These are phyloP conservation scores for Agelastica alni DNA, from an alignment of 2,888 invertebrate genomes.

Conservation along the genomic window DNA sequence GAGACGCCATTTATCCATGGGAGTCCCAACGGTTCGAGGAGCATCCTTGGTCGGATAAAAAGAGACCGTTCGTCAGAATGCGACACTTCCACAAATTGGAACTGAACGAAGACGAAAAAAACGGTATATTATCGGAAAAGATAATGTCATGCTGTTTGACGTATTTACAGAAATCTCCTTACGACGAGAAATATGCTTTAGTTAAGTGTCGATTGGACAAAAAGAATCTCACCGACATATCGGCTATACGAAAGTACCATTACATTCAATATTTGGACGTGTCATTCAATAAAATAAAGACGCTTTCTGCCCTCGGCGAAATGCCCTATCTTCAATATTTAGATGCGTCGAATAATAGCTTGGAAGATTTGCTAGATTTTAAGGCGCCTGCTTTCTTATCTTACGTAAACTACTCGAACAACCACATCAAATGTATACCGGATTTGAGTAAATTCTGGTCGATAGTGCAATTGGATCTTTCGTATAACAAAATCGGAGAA, in stretches of 20 bases:
- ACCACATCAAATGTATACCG: constrained; percentile 60
- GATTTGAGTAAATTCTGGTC: constrained; percentile 67
- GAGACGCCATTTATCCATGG: too few relatives aligned
- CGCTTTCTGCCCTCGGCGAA: constrained; percentile 59
- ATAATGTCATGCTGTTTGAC: constrained; percentile 60
- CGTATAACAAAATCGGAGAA: constrained; percentile 63
- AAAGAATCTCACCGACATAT: constrained; percentile 58
- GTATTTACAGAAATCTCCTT: constrained; percentile 61
- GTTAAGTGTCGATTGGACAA: constrained; percentile 57
- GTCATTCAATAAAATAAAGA: constrained; percentile 61
- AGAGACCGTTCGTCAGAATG: constrained; percentile 32
- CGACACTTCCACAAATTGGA: constrained; percentile 31
- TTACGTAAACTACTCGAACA: constrained; percentile 64
- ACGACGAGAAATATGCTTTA: constrained; percentile 60
- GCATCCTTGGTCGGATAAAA: constrained; percentile 39
- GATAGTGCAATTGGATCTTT: constrained; percentile 63
- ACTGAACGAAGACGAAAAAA: constrained; percentile 43
- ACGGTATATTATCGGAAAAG: constrained; percentile 60
- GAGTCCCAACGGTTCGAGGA: constrained; percentile 30
- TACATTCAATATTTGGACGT: constrained; percentile 66
- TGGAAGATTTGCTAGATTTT: constrained; percentile 61
- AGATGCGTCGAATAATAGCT: constrained; percentile 62
- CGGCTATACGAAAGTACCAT: constrained; percentile 60
- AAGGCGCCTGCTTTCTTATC: constrained; percentile 65
- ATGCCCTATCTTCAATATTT: constrained; percentile 64